Evolutionary conservation across 1,140 invertebrate species (phyloP).

Genomic region (Hormaphis cornu): DNA sequence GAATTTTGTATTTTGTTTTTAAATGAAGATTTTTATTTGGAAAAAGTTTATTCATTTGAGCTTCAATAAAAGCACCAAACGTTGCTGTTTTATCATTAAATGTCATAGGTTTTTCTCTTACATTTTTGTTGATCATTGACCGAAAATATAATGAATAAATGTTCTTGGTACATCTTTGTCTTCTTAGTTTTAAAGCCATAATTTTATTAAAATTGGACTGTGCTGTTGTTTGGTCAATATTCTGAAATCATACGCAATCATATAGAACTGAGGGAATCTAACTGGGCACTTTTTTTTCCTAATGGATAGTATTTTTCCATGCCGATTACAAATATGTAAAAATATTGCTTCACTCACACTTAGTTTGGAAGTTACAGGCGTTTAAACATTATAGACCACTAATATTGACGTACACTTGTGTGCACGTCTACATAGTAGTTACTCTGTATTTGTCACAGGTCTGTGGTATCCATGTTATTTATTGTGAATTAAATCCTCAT

Average conservation of each 20-base stretch:
- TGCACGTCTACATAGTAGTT: too few species aligned
- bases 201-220: neutral
- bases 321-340: too few species aligned
- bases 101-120: neutral
- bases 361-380: too few species aligned
- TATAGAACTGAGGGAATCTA: too few species aligned
- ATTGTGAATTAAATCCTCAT: too few species aligned
- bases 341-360: too few species aligned
- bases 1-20: neutral
- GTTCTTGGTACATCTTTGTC: neutral
- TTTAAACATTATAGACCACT: too few species aligned
- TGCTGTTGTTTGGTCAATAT: neutral
- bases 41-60: neutral
- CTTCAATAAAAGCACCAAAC: neutral
- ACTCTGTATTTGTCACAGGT: too few species aligned
- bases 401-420: too few species aligned
- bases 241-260: neutral
- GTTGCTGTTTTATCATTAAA: neutral
- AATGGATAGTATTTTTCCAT: too few species aligned
- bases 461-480: too few species aligned
- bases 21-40: neutral
- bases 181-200: neutral
- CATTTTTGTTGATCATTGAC: neutral
- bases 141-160: slow-evolving; percentile 7
- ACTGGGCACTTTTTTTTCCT: too few species aligned